A percentile compares a stretch with the other conserved stretches of the same genome.
Conservation (phyloP, 1,140 invertebrate species). For the Armadillidium nasatum region DNA sequence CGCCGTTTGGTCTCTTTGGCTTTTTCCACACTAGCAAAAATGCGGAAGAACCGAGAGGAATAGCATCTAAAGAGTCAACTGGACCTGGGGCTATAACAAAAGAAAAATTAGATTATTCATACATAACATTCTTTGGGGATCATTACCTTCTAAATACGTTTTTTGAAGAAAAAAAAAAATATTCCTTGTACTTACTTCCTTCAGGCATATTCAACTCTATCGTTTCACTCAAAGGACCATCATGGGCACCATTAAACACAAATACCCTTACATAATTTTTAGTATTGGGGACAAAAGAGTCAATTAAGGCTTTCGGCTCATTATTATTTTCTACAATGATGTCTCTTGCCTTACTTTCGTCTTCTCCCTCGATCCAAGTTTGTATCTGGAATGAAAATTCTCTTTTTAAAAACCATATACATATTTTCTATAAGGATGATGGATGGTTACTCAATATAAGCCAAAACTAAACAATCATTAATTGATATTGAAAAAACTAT, state of each 20-base stretch:
- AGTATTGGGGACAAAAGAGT: constrained; percentile 80
- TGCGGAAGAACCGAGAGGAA: constrained; percentile 80
- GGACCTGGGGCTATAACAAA: constrained; percentile 68
- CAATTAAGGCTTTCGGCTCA: constrained; percentile 61
- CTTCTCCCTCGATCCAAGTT: constrained; percentile 82
- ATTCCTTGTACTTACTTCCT: constrained; percentile 59
- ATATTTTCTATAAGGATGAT: too few species aligned
- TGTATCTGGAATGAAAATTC: constrained; percentile 59
- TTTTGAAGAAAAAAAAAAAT: neutral
- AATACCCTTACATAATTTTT: constrained; percentile 84
- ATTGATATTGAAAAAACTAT: too few species aligned
- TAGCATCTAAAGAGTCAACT: constrained; percentile 74
- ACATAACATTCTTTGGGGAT: too few species aligned
- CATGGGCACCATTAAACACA: constrained; percentile 82
- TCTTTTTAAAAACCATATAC: too few species aligned
- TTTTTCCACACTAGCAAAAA: constrained; percentile 85
- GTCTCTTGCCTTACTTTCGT: constrained; percentile 68
- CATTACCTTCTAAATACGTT: neutral
- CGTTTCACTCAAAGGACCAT: constrained; percentile 79
- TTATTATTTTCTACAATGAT: constrained; percentile 71
- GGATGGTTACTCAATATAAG: too few species aligned
- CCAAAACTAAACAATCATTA: too few species aligned
- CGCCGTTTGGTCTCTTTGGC: constrained; percentile 87
- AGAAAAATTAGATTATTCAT: neutral
- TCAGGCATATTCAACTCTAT: constrained; percentile 83